Base-by-base conservation (phyloP, 2,888 invertebrate species). In the Harpagoxenus sublaevis region DNA sequence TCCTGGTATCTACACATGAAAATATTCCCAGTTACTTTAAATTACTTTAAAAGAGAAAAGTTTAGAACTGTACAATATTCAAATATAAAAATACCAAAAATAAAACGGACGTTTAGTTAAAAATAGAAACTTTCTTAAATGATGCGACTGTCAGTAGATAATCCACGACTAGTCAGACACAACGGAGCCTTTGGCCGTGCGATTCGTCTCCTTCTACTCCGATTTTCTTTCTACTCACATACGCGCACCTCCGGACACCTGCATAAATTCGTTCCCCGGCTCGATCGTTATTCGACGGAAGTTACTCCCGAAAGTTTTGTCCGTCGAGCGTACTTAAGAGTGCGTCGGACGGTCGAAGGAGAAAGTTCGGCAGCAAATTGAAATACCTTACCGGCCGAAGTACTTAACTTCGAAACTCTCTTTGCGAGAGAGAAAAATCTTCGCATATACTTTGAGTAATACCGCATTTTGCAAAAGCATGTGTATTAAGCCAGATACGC, bases 231-330 rank as follows among this genome's bases (percentile, higher is more conserved):
- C 83, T 84, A 82, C 83, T 84, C 87, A 83, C 84, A 84, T 78
- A 81, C 83, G 68, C 84, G 74, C 74, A 87, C 77, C 68, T 87
- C 35, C 63, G 42, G 81, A 53, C 83, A 84, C 57, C 68, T 74
- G 84, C 77, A 89, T 86, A 89, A 89, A 89, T 87, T 86, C 77
- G 55, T 77, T 84, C 55, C 31, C 71, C 63, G 62, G 62, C 35
- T 28, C 66, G 89, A 89, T 89, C 74, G 74, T 85, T 89, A 89
- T 87, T 87, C 28, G 15, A 66, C 86, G 86, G 87, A 89, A 87
- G 86, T 89, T 86, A 78, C 85, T 57, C 63, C 57, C 83, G 55
- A 48, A 82, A 83, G 86, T 87, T 86, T 63, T 60, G 53, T 77
- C 48, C 77, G 73, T 51, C 75, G 70, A 71, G 70, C n/a, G 65